Evolutionary conservation across 2,113 vertebrate species (phyloP).

Genomic region (Gymnocephalus cernua): DNA sequence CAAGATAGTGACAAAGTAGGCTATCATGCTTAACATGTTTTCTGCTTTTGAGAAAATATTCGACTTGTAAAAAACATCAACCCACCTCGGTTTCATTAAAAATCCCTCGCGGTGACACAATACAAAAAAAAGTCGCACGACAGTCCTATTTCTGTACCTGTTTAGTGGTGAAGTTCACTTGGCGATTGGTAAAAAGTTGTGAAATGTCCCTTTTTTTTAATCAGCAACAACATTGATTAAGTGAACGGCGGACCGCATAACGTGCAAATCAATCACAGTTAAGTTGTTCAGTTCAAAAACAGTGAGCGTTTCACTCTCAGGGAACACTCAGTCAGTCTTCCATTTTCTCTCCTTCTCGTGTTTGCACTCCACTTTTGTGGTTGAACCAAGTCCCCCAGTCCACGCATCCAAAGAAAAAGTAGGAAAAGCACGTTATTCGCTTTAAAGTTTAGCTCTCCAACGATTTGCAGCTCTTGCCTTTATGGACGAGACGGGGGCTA

Average conservation of each 20-base stretch:
- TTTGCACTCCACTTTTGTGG: slow-evolving; percentile 38
- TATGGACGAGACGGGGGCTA: slow-evolving; percentile 44
- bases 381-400: slow-evolving; percentile 61
- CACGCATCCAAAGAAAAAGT: slow-evolving; percentile 69
- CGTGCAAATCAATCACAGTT: slow-evolving; percentile 94
- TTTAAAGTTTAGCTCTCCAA: slow-evolving; percentile 62
- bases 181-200: slow-evolving; percentile 82
- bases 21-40: slow-evolving; percentile 90
- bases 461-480: slow-evolving; percentile 51
- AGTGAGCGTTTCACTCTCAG: slow-evolving; percentile 66
- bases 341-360: slow-evolving; percentile 24
- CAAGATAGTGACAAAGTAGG: slow-evolving; percentile 92
- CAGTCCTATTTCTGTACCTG: slow-evolving; percentile 85
- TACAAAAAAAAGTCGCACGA: slow-evolving; percentile 81
- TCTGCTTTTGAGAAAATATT: slow-evolving; percentile 92
- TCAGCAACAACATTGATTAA: slow-evolving; percentile 81
- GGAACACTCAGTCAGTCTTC: slow-evolving; percentile 68
- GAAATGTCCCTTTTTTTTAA: slow-evolving; percentile 83
- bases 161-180: slow-evolving; percentile 87
- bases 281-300: slow-evolving; percentile 84
- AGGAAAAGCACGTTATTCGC: slow-evolving; percentile 58
- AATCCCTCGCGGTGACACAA: slow-evolving; percentile 82
- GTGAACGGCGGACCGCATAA: slow-evolving; percentile 83
- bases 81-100: slow-evolving; percentile 88
- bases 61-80: slow-evolving; percentile 90